Evolutionary conservation across 1,140 invertebrate species (phyloP).

Genomic region (Aphelenchoides fujianensis): DNA sequence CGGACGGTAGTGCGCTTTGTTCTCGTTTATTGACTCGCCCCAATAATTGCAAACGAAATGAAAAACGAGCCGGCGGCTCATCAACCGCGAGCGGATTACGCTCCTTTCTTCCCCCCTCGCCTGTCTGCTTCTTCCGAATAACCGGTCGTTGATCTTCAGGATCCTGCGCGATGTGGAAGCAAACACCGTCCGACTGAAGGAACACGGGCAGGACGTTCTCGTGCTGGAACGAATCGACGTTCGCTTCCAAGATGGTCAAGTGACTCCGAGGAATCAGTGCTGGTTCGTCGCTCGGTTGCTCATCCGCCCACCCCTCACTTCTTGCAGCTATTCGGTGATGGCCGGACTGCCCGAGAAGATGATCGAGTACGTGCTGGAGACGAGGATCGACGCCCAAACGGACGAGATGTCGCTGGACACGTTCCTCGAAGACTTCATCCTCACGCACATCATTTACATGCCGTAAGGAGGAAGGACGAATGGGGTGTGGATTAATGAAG

Average conservation of each 20-base stretch:
- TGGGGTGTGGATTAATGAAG: too few relatives aligned
- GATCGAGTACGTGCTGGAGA: conserved; percentile 80
- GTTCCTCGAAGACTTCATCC: conserved; percentile 79
- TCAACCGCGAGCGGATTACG: neutral
- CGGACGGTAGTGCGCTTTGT: neutral
- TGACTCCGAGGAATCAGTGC: conserved; percentile 64
- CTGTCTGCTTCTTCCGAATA: too few relatives aligned
- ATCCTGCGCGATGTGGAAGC: conserved; percentile 76
- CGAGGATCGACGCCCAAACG: conserved; percentile 66
- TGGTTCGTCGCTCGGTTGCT: conserved; percentile 28
- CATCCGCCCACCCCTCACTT: conserved; percentile 19
- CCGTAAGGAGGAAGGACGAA: too few relatives aligned
- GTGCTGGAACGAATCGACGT: conserved; percentile 73
- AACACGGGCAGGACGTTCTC: conserved; percentile 80
- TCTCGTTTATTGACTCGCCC: neutral
- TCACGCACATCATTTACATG: conserved; percentile 84
- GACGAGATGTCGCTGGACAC: conserved; percentile 67
- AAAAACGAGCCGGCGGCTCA: neutral
- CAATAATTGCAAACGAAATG: conserved; percentile 2
- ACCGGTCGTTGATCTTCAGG: conserved; percentile 36
- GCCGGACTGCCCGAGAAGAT: conserved; percentile 82
- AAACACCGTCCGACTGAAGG: conserved; percentile 80
- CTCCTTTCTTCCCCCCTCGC: too few relatives aligned
- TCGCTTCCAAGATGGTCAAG: conserved; percentile 48
- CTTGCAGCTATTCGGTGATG: conserved; percentile 79